Conservation (phyloP, 1,140 invertebrate genomes). For the Drosophila lowei region DNA sequence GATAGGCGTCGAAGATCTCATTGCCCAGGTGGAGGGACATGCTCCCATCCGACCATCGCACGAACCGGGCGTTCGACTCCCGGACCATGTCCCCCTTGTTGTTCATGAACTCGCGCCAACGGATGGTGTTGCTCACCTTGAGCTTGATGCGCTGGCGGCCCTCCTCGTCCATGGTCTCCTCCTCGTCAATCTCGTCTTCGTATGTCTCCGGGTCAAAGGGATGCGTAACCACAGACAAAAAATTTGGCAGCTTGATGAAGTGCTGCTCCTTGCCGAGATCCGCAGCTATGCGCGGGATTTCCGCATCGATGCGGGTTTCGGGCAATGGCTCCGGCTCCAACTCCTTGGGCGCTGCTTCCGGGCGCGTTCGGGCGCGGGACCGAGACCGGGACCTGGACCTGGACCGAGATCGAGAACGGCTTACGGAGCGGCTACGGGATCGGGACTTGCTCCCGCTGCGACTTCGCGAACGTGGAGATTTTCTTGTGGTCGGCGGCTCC, state of each 20-base stretch:
- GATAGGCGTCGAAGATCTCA: conserved; percentile 99
- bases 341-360: conserved; percentile 83
- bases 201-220: conserved; percentile 98
- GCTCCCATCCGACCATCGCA: conserved; percentile 98
- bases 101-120: conserved; percentile 95
- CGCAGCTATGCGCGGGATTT: conserved; percentile 97
- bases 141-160: conserved; percentile 95
- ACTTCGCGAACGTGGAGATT: conserved; percentile 57
- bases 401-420: conserved; percentile 56
- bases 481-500: conserved; percentile 76
- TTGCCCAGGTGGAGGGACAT: conserved; percentile 98
- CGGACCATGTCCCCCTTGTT: conserved; percentile 92
- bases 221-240: conserved; percentile 94
- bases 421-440: conserved; percentile 62
- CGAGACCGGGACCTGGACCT: conserved; percentile 56
- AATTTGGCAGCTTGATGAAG: conserved; percentile 97
- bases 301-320: conserved; percentile 97
- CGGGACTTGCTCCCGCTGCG: conserved; percentile 53
- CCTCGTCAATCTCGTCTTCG: conserved; percentile 99
- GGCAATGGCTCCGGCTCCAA: conserved; percentile 91
- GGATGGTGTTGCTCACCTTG: conserved; percentile 98
- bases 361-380: conserved; percentile 48
- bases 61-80: conserved; percentile 97
- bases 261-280: conserved; percentile 96
- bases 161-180: conserved; percentile 99